Percentiles rank a stretch among this genome's conserved stretches.
phyloP scores from a whole-genome alignment of 2,888 invertebrate species.

The Ceramica pisi region DNA sequence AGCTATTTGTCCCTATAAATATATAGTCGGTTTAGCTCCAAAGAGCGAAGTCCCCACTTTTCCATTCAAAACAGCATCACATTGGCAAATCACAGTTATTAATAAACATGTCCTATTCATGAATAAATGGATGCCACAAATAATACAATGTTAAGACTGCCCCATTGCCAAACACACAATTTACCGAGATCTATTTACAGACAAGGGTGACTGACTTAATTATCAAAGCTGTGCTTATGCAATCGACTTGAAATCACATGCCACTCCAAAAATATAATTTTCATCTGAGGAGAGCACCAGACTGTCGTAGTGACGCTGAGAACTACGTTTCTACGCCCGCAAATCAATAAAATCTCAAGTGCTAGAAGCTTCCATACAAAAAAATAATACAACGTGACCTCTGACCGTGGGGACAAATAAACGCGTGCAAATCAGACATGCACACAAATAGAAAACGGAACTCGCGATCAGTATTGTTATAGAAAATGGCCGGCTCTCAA shows the following conservation, averaged over 20 bases:
- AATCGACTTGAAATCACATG: conserved; percentile 14
- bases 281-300: not conserved
- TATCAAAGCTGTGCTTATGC: conserved; percentile 30
- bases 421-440: conserved; percentile 51
- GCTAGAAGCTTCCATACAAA: conserved; percentile 15
- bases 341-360: conserved; percentile 49
- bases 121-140: conserved; percentile 27
- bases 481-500: conserved; percentile 68
- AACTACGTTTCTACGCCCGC: not conserved
- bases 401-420: conserved; percentile 39
- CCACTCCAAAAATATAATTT: conserved; percentile 20
- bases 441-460: conserved; percentile 65
- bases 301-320: no score
- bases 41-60: not conserved
- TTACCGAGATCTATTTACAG: conserved; percentile 36
- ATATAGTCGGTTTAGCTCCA: not conserved
- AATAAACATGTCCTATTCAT: conserved; percentile 12
- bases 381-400: conserved; percentile 24
- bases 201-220: conserved; percentile 45
- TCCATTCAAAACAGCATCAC: conserved; percentile 2
- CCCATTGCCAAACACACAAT: conserved; percentile 35
- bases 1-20: conserved; percentile 3
- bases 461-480: conserved; percentile 66
- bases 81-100: not conserved
- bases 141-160: conserved; percentile 15